Percentiles rank a stretch among this genome's conserved stretches.
These are phyloP conservation scores for Bombylius major DNA, from an alignment of 2,888 invertebrate species.

Conservation along the genomic window DNA sequence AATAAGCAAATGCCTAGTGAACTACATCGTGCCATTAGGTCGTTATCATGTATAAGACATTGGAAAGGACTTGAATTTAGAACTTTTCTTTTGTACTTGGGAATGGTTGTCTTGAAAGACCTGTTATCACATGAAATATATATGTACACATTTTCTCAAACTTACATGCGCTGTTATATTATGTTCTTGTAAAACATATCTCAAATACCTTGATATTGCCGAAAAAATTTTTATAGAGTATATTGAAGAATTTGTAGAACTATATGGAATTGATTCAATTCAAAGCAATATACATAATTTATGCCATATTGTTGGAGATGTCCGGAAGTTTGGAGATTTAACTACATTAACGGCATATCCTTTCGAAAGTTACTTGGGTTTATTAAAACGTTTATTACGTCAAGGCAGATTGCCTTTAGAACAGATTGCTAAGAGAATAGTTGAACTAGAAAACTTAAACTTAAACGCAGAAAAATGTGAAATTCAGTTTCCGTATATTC, in stretches of 20 bases:
- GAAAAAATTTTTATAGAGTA: constrained; percentile 13
- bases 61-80: background rate
- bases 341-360: constrained; percentile 25
- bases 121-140: background rate
- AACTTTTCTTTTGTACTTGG: background rate
- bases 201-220: constrained; percentile 14
- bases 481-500: too few species aligned
- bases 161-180: too few species aligned
- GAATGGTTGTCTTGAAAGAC: background rate
- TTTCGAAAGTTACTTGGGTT: constrained; percentile 25
- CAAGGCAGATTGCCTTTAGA: constrained; percentile 14
- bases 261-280: constrained; percentile 6
- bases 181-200: background rate
- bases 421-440: constrained; percentile 17
- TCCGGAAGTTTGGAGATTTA: constrained; percentile 21
- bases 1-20: background rate
- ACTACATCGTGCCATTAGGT: background rate
- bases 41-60: background rate
- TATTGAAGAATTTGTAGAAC: constrained; percentile 2
- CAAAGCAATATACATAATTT: constrained; percentile 29
- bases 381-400: constrained; percentile 16
- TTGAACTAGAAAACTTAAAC: constrained; percentile 7
- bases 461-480: too few species aligned
- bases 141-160: too few species aligned
- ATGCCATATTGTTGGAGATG: constrained; percentile 26